Conservation (phyloP, 2,888 invertebrate species). For the Ophion ellenae region DNA sequence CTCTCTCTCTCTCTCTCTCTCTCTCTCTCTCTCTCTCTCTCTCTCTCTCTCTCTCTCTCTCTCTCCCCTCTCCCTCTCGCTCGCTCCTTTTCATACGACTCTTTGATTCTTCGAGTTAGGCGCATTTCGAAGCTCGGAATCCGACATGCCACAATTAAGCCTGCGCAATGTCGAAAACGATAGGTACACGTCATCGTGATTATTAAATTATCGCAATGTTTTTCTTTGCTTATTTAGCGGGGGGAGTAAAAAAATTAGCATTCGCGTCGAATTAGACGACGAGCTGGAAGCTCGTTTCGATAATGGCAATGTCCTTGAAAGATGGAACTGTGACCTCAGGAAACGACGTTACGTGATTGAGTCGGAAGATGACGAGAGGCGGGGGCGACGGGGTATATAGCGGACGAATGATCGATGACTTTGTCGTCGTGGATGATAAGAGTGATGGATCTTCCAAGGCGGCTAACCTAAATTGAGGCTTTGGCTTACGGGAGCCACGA, state of each 20-base stretch:
- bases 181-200: not conserved
- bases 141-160: slow-evolving; percentile 18
- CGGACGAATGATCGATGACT: not conserved
- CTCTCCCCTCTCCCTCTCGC: slow-evolving; percentile 32
- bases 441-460: not conserved
- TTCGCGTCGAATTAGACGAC: not conserved
- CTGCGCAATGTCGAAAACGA: not conserved
- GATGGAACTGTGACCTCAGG: too few relatives aligned
- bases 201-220: slow-evolving; percentile 7
- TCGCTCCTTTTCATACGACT: slow-evolving; percentile 31
- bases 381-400: too few relatives aligned
- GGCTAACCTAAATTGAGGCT: too few relatives aligned
- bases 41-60: too few relatives aligned
- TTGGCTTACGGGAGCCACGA: not conserved
- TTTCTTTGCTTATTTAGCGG: not conserved
- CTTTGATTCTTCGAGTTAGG: slow-evolving; percentile 39
- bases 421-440: not conserved
- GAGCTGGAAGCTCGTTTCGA: not conserved
- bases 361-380: too few relatives aligned
- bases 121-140: slow-evolving; percentile 22
- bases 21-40: slow-evolving; percentile 11
- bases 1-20: slow-evolving; percentile 35
- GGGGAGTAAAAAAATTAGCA: not conserved
- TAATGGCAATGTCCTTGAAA: not conserved
- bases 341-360: too few relatives aligned